Base-by-base conservation (phyloP, 2,113 vertebrate species). In the Myotis davidii region DNA sequence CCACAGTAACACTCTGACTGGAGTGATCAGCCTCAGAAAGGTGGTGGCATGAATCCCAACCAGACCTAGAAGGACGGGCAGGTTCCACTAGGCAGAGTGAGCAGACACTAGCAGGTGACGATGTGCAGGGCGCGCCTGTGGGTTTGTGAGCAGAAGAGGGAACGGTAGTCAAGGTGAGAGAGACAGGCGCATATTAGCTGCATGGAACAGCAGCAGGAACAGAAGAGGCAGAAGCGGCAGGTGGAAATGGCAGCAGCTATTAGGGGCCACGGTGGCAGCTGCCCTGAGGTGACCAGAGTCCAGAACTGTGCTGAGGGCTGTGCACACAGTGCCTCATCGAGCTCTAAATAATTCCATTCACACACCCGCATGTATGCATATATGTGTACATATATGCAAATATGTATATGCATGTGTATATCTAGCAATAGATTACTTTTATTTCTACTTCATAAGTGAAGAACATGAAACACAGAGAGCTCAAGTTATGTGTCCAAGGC, bases 141-240 rank as follows among this genome's bases (percentile, higher is more conserved):
- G 48, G 50, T 67, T 1, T 32, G 20, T 25, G 13, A 72, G 9
- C 13, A 72, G 29, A 16, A 18, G 67, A 14, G 0, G 2, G 50
- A 76, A 39, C 4, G 14, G 32, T n/a, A 54, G 29, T 48, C 9
- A 17, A 67, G 39, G n/a, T 39, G 4, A 23, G 39, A 39, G 39
- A 39, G 39, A 5, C 39, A 39, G 64, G 69, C 17, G 14, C 10
- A 27, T 5, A 23, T 9, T 3, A 45, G 54, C 50, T 27, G 6
- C 5, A 54, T 9, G 81, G 8, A 48, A 34, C 0, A 20, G 23
- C 0, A 8, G 8, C 13, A 1, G 1, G 45, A 85, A 42, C 12
- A 39, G 70, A 1, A 12, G 11, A 54, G 29, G 20, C 0, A 32
- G 34, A 4, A 21, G 17, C 0, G 29, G 34, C 1, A 12, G 20